phyloP scores from a whole-genome alignment of 2,113 vertebrate genomes.

The Ardeotis arabs region DNA sequence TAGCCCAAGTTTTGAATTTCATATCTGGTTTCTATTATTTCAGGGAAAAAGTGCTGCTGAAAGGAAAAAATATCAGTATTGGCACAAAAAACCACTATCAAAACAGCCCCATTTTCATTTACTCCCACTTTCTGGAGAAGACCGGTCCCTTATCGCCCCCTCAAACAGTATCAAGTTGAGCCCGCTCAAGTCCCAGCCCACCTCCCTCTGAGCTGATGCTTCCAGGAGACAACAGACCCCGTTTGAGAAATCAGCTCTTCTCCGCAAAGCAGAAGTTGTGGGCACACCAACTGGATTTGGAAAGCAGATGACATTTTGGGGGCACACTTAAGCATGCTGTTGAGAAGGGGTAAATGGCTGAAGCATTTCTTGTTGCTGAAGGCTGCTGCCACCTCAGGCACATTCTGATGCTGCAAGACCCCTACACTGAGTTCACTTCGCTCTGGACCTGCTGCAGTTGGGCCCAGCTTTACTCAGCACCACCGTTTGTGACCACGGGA shows the following conservation, averaged over 20 bases:
- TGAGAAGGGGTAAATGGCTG: neutral
- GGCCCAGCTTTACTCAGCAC: neutral
- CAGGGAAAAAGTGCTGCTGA: neutral
- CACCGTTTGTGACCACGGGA: neutral
- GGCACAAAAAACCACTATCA: neutral
- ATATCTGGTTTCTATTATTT: neutral
- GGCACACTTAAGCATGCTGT: neutral
- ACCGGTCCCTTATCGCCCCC: fast-evolving
- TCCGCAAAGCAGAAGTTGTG: neutral
- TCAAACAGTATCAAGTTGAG: neutral
- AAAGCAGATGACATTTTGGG: too few relatives aligned
- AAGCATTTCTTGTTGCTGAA: too few relatives aligned
- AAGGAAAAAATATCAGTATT: neutral
- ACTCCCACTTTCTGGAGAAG: neutral
- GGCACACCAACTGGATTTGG: too few relatives aligned
- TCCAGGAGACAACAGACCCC: neutral
- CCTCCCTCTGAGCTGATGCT: neutral
- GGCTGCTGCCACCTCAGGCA: neutral
- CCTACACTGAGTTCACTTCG: neutral
- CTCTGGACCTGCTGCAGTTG: neutral
- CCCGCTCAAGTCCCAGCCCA: neutral
- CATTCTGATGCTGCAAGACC: neutral
- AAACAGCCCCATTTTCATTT: neutral
- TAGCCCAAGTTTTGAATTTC: neutral
- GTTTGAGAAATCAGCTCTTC: neutral